Evolutionary conservation across 2,888 invertebrate species (phyloP).

Genomic region (Himalopsyche japonica): DNA sequence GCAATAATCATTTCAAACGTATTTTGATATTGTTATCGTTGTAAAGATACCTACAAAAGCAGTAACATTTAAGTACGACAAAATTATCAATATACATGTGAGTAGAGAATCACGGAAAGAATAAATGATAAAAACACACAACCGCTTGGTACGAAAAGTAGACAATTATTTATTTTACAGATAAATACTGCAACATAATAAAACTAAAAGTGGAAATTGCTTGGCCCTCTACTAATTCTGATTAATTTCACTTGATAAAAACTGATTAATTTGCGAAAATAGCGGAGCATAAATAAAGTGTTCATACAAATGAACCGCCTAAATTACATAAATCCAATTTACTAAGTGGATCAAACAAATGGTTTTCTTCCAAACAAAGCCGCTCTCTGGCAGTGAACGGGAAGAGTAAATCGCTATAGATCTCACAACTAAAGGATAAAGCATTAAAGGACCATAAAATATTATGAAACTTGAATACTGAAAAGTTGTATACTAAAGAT

Average conservation of each 20-base stretch:
- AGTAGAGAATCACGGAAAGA: no score
- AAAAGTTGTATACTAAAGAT: neutral
- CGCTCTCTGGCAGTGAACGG: constrained; percentile 20
- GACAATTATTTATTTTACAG: neutral
- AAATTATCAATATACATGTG: no score
- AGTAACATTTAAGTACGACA: no score
- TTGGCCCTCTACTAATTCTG: neutral
- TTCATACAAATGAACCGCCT: neutral
- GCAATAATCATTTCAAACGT: no score
- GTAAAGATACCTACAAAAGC: no score
- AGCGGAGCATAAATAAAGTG: neutral
- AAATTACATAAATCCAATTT: constrained; percentile 26
- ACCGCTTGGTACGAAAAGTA: no score
- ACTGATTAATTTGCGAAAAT: neutral
- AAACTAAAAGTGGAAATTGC: neutral
- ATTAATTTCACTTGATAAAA: neutral
- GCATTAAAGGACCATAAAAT: constrained; percentile 1
- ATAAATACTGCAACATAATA: neutral
- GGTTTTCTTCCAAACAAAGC: constrained; percentile 8
- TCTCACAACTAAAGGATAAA: neutral
- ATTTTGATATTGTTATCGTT: no score
- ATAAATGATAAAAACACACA: no score
- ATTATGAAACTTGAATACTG: neutral
- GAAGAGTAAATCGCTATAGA: constrained; percentile 18
- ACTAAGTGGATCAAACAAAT: constrained; percentile 27